These are phyloP conservation scores for Drosophila kohkoa DNA, from an alignment of 1,140 invertebrate species.

Conservation along the genomic window DNA sequence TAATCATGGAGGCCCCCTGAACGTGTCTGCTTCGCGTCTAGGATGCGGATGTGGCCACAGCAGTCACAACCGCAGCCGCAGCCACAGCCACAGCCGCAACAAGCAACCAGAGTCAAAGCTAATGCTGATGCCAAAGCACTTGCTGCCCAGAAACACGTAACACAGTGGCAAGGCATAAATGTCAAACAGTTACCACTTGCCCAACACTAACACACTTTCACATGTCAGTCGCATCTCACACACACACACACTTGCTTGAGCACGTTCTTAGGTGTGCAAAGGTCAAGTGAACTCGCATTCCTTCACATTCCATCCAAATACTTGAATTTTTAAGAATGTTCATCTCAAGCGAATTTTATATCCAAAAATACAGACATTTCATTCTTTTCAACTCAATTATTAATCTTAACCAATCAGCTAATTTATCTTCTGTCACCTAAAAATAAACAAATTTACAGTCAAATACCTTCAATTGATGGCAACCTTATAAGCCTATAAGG, in stretches of 20 bases:
- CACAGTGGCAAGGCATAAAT: constrained; percentile 50
- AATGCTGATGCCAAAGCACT: constrained; percentile 20
- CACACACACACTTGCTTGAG: background rate
- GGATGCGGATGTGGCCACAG: constrained; percentile 62
- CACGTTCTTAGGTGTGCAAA: background rate
- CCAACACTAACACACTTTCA: background rate
- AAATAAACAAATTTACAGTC: no score
- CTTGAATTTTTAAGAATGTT: constrained; percentile 1
- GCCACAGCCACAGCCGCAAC: background rate
- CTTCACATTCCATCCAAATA: background rate
- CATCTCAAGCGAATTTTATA: no score
- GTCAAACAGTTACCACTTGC: constrained; percentile 44
- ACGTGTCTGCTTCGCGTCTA: constrained; percentile 50
- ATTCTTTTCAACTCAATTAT: no score
- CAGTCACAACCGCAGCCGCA: background rate
- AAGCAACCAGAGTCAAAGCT: constrained; percentile 1
- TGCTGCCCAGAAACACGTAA: constrained; percentile 35
- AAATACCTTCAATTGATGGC: no score
- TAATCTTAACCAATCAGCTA: no score
- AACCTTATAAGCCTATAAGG: no score
- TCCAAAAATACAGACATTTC: no score
- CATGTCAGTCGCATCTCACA: background rate
- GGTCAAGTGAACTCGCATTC: constrained; percentile 18
- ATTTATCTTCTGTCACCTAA: no score
- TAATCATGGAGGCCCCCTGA: constrained; percentile 58